Evolutionary conservation across 2,888 invertebrate species (phyloP).

Genomic region (Liodrosophila aerea): DNA sequence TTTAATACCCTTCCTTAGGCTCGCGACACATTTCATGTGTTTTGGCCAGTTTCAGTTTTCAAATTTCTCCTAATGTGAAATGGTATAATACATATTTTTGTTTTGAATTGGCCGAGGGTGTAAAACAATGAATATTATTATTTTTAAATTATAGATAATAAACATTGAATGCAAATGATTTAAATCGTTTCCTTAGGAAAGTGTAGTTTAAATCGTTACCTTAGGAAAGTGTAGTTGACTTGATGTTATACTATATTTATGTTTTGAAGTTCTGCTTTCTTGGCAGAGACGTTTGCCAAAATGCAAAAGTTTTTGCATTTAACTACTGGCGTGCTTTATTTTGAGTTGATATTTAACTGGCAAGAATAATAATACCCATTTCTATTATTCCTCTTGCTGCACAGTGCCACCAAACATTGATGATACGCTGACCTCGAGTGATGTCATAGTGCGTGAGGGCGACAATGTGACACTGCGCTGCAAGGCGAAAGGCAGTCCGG

Average conservation of each 20-base stretch:
- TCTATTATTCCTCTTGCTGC: neutral
- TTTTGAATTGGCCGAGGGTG: no score
- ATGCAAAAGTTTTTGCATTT: constrained; percentile 64
- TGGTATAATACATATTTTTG: no score
- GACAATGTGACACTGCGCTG: constrained; percentile 94
- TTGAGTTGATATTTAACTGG: constrained; percentile 47
- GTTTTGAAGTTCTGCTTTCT: constrained; percentile 33
- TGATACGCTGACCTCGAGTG: constrained; percentile 94
- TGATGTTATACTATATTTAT: no score
- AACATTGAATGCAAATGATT: no score
- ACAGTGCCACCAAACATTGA: constrained; percentile 96
- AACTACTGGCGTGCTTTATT: constrained; percentile 49
- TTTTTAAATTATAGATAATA: no score
- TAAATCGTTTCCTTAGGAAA: no score
- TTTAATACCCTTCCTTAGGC: constrained; percentile 39
- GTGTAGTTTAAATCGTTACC: no score
- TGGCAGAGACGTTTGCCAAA: constrained; percentile 55
- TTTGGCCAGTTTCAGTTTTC: no score
- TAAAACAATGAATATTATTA: no score
- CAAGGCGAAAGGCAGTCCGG: constrained; percentile 94
- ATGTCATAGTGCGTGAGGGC: constrained; percentile 94
- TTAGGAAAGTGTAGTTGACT: no score
- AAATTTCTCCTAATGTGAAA: no score
- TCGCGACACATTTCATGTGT: no score
- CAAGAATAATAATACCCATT: constrained; percentile 44